Evolutionary conservation across 2,797 vertebrate species (phyloP).

Genomic region (Fistularia commersonii): DNA sequence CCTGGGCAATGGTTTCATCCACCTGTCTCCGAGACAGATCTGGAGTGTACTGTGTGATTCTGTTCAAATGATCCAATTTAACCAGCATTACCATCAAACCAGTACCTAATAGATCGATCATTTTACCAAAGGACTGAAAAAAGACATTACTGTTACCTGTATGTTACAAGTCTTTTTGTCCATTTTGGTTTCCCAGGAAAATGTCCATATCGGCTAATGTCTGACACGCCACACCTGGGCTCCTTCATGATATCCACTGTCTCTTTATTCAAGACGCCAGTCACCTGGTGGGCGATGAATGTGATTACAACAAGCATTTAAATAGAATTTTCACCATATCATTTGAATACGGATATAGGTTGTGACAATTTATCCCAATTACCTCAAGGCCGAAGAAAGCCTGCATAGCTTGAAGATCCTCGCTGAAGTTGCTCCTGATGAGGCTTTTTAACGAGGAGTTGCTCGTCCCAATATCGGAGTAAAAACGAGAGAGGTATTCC

Average conservation of each 20-base stretch:
- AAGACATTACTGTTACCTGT: conserved; percentile 68
- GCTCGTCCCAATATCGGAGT: conserved; percentile 36
- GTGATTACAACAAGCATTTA: too few relatives aligned
- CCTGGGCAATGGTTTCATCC: conserved; percentile 56
- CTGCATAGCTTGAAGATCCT: conserved; percentile 78
- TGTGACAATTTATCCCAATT: neutral
- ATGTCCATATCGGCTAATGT: conserved; percentile 56
- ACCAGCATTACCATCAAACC: neutral
- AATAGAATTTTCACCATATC: too few relatives aligned
- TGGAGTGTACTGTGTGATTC: conserved; percentile 54
- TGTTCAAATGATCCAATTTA: conserved; percentile 26
- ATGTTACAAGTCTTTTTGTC: conserved; percentile 72
- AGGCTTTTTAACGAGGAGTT: conserved; percentile 18
- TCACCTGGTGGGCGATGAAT: conserved; percentile 41
- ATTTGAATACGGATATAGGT: neutral
- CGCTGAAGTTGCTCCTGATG: conserved; percentile 23
- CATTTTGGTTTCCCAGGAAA: conserved; percentile 62
- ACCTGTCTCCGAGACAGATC: conserved; percentile 40
- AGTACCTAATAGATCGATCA: neutral
- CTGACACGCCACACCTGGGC: conserved; percentile 80
- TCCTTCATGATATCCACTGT: conserved; percentile 63
- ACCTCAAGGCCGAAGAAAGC: conserved; percentile 78
- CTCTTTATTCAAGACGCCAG: conserved; percentile 67
- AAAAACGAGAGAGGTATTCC: conserved; percentile 76
- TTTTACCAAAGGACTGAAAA: neutral